phyloP scores from a whole-genome alignment of 2,888 invertebrate species.

The Trachelus stipa region DNA sequence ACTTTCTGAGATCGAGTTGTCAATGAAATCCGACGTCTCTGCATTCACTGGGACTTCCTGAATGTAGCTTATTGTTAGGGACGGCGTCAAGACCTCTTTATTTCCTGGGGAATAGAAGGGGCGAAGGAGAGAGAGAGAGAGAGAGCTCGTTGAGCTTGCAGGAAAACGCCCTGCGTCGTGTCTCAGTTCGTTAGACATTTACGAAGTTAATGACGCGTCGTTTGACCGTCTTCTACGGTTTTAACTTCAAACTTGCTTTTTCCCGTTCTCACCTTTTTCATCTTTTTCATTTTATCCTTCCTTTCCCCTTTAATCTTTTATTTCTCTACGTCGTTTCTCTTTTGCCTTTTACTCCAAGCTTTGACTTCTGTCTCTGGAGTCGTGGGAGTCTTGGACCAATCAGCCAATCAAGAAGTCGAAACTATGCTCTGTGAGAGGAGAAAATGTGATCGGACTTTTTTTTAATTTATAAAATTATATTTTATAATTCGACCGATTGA shows the following conservation, averaged over 20 bases:
- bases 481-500: neutral
- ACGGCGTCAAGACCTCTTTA: neutral
- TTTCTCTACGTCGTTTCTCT: neutral
- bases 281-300: slow-evolving; percentile 26
- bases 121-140: neutral
- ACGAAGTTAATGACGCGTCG: slow-evolving; percentile 43
- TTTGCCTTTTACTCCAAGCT: neutral
- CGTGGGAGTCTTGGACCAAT: neutral
- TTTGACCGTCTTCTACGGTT: slow-evolving; percentile 23
- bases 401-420: neutral
- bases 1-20: neutral
- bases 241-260: slow-evolving; percentile 11
- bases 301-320: slow-evolving; percentile 8
- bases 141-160: slow-evolving; percentile 21
- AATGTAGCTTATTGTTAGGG: neutral
- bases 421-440: neutral
- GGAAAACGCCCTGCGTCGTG: slow-evolving; percentile 26
- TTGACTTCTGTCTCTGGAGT: neutral
- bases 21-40: neutral
- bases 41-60: neutral
- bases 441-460: neutral
- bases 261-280: slow-evolving; percentile 10
- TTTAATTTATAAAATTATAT: too few species aligned
- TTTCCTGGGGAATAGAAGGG: neutral
- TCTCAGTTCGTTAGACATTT: slow-evolving; percentile 42